Percentiles rank a stretch among this genome's conserved stretches.
phyloP scores from a whole-genome alignment of 2,888 invertebrate genomes.

The Catocala fraxini region DNA sequence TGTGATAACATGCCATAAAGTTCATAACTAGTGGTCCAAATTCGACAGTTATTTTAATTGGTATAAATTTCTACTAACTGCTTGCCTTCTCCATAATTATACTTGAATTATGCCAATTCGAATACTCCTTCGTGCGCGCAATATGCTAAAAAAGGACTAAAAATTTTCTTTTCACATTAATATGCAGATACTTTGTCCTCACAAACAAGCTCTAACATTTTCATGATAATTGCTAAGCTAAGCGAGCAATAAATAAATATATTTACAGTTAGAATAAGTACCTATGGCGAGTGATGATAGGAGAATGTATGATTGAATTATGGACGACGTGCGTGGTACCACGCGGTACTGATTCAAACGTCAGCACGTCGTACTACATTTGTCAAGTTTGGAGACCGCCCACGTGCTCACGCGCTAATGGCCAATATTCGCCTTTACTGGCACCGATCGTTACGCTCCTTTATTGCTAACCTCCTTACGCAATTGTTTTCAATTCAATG shows the following conservation, averaged over 20 bases:
- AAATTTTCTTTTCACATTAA: no score
- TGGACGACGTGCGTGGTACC: conserved; percentile 47
- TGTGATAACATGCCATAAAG: no score
- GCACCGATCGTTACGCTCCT: conserved; percentile 56
- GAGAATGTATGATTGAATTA: conserved; percentile 43
- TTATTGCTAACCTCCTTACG: conserved; percentile 66
- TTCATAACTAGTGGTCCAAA: no score
- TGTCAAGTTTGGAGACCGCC: conserved; percentile 76
- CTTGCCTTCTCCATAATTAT: no score
- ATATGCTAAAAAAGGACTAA: no score
- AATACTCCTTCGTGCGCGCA: no score
- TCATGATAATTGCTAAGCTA: no score
- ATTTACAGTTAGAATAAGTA: conserved; percentile 25
- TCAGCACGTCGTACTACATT: conserved; percentile 50
- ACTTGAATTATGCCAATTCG: no score
- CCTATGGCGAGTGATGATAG: conserved; percentile 20
- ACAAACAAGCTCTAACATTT: no score
- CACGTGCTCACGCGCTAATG: conserved; percentile 78
- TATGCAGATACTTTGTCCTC: no score
- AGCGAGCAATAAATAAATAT: not conserved
- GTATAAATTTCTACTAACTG: no score
- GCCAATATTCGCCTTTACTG: conserved; percentile 75
- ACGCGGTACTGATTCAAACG: conserved; percentile 46
- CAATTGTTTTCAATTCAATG: conserved; percentile 65
- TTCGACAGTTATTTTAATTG: no score